Conservation (phyloP, 2,888 invertebrate genomes). For the Rhopalosiphum nymphaeae region DNA sequence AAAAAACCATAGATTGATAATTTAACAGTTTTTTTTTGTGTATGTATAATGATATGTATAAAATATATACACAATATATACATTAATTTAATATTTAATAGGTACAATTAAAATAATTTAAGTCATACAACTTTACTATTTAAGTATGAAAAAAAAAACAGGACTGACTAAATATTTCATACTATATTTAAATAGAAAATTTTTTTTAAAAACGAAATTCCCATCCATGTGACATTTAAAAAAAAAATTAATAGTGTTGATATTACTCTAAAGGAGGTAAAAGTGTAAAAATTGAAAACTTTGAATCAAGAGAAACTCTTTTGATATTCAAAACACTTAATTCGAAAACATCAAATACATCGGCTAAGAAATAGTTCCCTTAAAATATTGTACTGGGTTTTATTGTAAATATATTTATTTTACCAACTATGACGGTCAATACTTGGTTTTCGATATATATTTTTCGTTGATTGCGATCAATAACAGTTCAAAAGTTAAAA, state of each 20-base stretch:
- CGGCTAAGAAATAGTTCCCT: constrained; percentile 34
- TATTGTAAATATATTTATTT: constrained; percentile 14
- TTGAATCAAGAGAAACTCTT: background rate
- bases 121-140: background rate
- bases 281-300: constrained; percentile 1
- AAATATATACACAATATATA: background rate
- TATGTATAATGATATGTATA: background rate
- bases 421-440: constrained; percentile 29
- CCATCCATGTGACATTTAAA: background rate
- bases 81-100: background rate
- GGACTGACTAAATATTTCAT: background rate
- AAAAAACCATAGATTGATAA: background rate
- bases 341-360: constrained; percentile 50
- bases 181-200: background rate
- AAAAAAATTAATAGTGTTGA: constrained; percentile 23
- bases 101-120: background rate
- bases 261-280: background rate
- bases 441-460: constrained; percentile 53
- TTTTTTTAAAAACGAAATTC: background rate
- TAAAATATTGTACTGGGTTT: background rate
- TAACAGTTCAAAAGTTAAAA: constrained; percentile 34
- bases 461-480: constrained; percentile 17
- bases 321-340: constrained; percentile 37
- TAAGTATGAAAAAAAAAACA: background rate
- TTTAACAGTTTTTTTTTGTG: background rate